Evolutionary conservation across 2,888 invertebrate species (phyloP), one percentile per base, ranked within the genome.

Genomic region (Lydus trimaculatus): DNA sequence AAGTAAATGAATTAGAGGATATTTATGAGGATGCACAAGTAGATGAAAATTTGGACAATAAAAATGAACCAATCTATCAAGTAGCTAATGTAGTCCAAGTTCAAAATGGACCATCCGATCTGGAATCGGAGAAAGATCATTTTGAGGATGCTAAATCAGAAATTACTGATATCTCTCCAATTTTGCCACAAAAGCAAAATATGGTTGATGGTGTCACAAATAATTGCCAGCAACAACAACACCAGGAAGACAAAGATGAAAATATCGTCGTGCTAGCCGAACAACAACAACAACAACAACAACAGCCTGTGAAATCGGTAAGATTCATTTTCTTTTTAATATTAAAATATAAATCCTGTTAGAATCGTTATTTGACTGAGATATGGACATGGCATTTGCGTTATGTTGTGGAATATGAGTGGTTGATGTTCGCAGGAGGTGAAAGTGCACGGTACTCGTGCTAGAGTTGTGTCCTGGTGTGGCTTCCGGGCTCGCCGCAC

Each of bases 181-280:
- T 76, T 79, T 84, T 84, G 84, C 81, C 73, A 33, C 71, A 78
- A 67, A 73, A 72, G 78, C 84, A 84, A 84, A 80, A 80, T 75
- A 64, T 76, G 82, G 80, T 79, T 78, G 83, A 81, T 68, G 81
- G 74, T 70, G 25, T 56, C 5, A 2, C 6, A 3, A 56, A 9
- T 20, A 48, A 25, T 56, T 56, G 56, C 25, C 13, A 56, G 25
- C 56, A 56, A 56, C 48, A 7, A 20, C 13, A 56, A 56, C 56
- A 56, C 25, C 48, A 7, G 48, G 56, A 56, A 23, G 25, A 56
- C 11, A 48, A 48, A 11, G 20, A 20, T 20, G 20, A 11, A 1
- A 56, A 48, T 9, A n/a, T 48, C 48, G 17, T 48, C 48, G 48
- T 48, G 48, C 48, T 9, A 48, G 9, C 20, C 9, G 48, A 56